A percentile compares a stretch with the other conserved stretches of the same genome.
phyloP scores from a whole-genome alignment of 2,888 invertebrate genomes.

The Nomada flava region DNA sequence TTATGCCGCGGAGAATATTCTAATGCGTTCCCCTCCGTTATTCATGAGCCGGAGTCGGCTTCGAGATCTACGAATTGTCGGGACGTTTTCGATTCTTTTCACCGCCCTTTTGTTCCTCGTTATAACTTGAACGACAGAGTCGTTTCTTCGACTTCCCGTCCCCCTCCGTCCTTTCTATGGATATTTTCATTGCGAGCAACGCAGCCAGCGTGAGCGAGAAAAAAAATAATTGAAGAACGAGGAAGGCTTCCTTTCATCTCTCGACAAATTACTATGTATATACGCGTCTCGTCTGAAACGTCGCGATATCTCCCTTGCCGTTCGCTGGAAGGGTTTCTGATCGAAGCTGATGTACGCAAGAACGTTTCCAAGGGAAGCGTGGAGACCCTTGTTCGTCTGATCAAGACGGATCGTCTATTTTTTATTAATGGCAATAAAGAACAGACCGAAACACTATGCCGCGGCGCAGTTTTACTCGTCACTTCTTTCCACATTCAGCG shows the following conservation, averaged over 20 bases:
- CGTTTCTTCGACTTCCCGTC: slow-evolving; percentile 25
- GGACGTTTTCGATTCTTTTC: slow-evolving; percentile 62
- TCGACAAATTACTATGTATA: too few relatives aligned
- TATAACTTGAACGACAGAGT: slow-evolving; percentile 57
- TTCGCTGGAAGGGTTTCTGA: too few relatives aligned
- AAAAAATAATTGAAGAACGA: slow-evolving; percentile 44
- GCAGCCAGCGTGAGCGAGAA: neutral
- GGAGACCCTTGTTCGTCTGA: neutral
- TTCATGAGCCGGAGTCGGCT: slow-evolving; percentile 73
- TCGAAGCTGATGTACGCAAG: too few relatives aligned
- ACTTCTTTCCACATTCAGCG: neutral
- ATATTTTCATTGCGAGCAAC: slow-evolving; percentile 46
- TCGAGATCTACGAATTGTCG: slow-evolving; percentile 71
- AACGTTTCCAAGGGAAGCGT: too few relatives aligned
- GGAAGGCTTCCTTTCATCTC: neutral
- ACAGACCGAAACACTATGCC: neutral
- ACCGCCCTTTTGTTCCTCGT: slow-evolving; percentile 55
- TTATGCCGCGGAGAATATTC: slow-evolving; percentile 74
- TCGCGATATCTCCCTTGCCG: neutral
- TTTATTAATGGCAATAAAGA: neutral
- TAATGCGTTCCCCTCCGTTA: slow-evolving; percentile 73
- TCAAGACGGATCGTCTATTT: too few relatives aligned
- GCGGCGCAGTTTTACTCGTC: neutral
- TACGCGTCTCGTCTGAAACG: too few relatives aligned
- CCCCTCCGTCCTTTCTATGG: neutral